These are phyloP conservation scores for Neopipo cinnamomea DNA, from an alignment of 2,113 vertebrate species.

Conservation along the genomic window DNA sequence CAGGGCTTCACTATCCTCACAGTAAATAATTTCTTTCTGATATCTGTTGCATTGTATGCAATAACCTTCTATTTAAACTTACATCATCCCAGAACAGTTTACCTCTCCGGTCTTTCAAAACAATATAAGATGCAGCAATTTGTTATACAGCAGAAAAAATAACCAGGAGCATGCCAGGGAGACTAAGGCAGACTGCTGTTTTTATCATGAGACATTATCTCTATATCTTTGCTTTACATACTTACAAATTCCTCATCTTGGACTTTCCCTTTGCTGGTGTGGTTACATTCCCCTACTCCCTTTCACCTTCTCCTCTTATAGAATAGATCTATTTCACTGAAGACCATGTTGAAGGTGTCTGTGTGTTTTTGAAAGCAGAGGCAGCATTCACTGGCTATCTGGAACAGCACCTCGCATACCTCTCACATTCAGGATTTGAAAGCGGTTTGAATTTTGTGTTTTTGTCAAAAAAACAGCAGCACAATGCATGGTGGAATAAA, in stretches of 20 bases:
- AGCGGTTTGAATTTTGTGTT: background rate
- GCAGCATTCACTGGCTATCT: background rate
- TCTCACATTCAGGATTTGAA: background rate
- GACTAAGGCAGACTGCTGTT: background rate
- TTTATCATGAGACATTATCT: background rate
- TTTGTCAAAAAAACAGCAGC: background rate
- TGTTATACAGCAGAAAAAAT: background rate
- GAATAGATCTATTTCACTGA: background rate
- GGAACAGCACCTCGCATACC: background rate
- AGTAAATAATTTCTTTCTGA: background rate
- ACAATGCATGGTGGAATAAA: slow-evolving; percentile 29
- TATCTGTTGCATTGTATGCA: background rate
- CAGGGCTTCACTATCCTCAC: background rate
- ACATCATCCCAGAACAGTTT: background rate
- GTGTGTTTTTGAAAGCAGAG: background rate
- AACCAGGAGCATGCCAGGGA: background rate
- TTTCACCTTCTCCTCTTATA: background rate
- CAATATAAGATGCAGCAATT: rapidly evolving
- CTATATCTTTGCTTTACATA: background rate
- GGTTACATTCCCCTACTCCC: background rate
- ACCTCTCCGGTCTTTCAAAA: background rate
- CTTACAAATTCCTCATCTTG: background rate
- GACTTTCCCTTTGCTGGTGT: background rate
- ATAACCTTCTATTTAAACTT: background rate
- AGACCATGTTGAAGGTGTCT: background rate